Base-by-base conservation (phyloP, 2,888 invertebrate genomes). In the Andrena praecox region DNA sequence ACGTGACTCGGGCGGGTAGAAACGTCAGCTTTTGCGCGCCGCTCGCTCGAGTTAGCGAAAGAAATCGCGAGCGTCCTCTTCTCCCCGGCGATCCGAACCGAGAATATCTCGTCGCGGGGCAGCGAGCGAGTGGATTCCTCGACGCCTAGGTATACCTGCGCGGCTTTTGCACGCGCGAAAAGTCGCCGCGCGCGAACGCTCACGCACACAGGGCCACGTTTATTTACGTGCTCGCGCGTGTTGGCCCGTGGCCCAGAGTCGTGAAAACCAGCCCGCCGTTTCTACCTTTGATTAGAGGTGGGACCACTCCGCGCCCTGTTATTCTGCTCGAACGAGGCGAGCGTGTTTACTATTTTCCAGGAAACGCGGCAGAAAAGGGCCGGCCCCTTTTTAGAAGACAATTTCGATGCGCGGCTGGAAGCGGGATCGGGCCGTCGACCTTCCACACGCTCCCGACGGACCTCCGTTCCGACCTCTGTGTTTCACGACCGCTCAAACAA, bases 171-270 rank as follows among this genome's bases (percentile, higher is more conserved):
- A 42, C 56, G 35, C 7, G 31, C 42, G n/a, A 50, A 50, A 35
- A 68, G 29, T 31, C 10, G 12, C 12, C 12, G 1, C 42, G 69
- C 64, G 59, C 63, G 59, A 64, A 60, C 64, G 73, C 54, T 67
- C 71, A 80, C 82, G 74, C 66, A 87, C 82, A 84, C 84, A 74
- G 79, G 75, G 71, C 78, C 72, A 80, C 86, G 88, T 90, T 91
- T 91, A 91, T 91, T 91, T 89, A 91, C 86, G 89, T 85, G 84
- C 88, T 20, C 29, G 85, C 70, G 73, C 80, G 79, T 69, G 73
- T 89, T 91, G 91, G 91, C 90, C 71, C 16, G 24, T 56, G 27
- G 87, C 90, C 56, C 91, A 91, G 81, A 75, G 63, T 72, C 74
- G 70, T 83, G 85, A 86, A 84, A 85, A 81, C 85, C 69, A 56